Evolutionary conservation across 2,888 invertebrate species (phyloP).

Genomic region (Pterostichus madidus): DNA sequence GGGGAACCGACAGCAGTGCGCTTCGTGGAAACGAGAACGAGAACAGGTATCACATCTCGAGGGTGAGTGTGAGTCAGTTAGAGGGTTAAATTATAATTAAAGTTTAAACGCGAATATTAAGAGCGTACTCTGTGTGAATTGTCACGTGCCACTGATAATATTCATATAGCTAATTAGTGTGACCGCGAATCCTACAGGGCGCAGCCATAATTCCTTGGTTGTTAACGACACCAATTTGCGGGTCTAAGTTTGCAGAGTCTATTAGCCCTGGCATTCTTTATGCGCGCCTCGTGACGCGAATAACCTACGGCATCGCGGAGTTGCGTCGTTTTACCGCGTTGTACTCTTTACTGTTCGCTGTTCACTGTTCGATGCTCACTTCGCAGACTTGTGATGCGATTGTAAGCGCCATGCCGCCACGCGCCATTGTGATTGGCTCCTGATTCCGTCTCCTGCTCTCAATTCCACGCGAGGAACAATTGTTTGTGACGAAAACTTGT

Average conservation of each 20-base stretch:
- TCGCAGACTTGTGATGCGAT: background rate
- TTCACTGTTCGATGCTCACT: no score
- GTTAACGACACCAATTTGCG: slow-evolving; percentile 67
- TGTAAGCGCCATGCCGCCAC: background rate
- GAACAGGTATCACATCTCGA: background rate
- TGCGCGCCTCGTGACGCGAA: slow-evolving; percentile 63
- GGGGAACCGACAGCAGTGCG: background rate
- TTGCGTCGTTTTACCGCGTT: slow-evolving; percentile 1
- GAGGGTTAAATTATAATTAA: slow-evolving; percentile 63
- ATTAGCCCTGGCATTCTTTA: slow-evolving; percentile 66
- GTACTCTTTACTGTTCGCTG: no score
- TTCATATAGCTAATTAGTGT: slow-evolving; percentile 67
- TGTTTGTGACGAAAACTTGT: slow-evolving; percentile 22
- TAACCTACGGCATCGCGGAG: slow-evolving; percentile 30
- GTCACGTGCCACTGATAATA: slow-evolving; percentile 67
- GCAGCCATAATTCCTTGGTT: slow-evolving; percentile 64
- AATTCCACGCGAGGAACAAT: background rate
- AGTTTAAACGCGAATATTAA: slow-evolving; percentile 65
- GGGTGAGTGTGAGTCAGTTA: slow-evolving; percentile 10
- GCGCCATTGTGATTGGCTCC: background rate
- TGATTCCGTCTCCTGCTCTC: background rate
- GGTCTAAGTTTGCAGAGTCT: slow-evolving; percentile 64
- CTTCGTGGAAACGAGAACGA: no score
- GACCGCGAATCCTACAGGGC: slow-evolving; percentile 61
- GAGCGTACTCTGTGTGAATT: slow-evolving; percentile 64